These are phyloP conservation scores for Nycticryphes semicollaris DNA, from an alignment of 2,113 vertebrate species.

Conservation along the genomic window DNA sequence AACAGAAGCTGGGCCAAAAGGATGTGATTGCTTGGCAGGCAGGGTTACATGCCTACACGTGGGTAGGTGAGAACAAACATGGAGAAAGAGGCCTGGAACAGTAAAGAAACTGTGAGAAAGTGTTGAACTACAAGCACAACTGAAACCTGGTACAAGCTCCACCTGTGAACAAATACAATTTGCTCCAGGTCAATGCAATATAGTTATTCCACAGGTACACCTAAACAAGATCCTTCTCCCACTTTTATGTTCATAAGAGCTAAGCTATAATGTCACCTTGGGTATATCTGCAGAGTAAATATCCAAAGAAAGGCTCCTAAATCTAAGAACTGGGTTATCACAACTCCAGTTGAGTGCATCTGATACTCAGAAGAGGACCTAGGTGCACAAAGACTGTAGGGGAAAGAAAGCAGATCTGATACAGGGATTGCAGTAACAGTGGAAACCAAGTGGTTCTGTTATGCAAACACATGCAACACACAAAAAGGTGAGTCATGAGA, in stretches of 20 bases:
- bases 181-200: background rate
- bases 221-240: background rate
- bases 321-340: background rate
- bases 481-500: slow-evolving; percentile 23
- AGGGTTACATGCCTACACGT: rapidly evolving
- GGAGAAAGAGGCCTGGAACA: background rate
- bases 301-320: background rate
- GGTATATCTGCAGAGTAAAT: background rate
- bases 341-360: background rate
- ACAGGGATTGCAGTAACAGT: background rate
- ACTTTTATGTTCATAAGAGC: background rate
- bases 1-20: background rate
- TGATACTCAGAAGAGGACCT: background rate
- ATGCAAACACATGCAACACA: background rate
- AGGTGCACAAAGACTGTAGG: background rate
- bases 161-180: background rate
- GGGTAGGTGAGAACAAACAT: background rate
- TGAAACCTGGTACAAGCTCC: background rate
- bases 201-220: background rate
- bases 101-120: background rate
- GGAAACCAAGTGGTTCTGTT: background rate
- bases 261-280: background rate
- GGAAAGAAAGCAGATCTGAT: background rate
- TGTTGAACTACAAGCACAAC: background rate
- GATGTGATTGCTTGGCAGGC: background rate